Base-by-base conservation (phyloP, 2,888 invertebrate genomes). In the Drosophila paranaensis region DNA sequence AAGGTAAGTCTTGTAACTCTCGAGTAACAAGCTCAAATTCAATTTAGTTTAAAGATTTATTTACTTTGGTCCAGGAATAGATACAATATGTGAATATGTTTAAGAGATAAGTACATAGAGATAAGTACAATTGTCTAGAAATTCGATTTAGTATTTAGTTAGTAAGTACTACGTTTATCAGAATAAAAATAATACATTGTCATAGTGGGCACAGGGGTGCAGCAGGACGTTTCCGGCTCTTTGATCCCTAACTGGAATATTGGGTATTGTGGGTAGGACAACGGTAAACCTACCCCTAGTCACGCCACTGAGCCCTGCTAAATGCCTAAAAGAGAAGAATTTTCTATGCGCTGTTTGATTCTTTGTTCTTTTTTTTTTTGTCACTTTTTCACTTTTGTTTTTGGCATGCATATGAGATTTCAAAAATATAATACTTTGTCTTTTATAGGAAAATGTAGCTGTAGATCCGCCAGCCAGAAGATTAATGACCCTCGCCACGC, bases 361-460 rank as follows among this genome's bases (percentile, higher is more conserved):
- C n/a, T n/a, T n/a, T n/a, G n/a, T n/a, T n/a, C n/a, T n/a, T 51
- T 58, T 43, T 27, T 72, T 51, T n/a, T 60, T 54, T 20, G 20
- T 16, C 13, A n/a, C 6, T 9, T 48, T 61, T 61, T 39, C 16
- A 0, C 2, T 39, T 61, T 45, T 16, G 25, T 74, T 78, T 84
- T 85, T 88, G 79, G 81, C 74, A 60, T 79, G 69, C 62, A 42
- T 71, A 42, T 86, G 88, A 85, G 83, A 81, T 88, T 85, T 74
- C 57, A 35, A 69, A 71, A 76, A 80, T 74, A 74, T 86, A 85
- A 85, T 88, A 85, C 85, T 88, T 71, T 67, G 66, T 77, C 56
- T 67, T 51, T 45, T 57, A 42, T 71, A 58, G 75, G 66, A 71
- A 75, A 58, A 57, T 45, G 46, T 64, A 37, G 35, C 57, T 30